Base-by-base conservation (phyloP, 2,888 invertebrate genomes). In the Orchesellides sinensis region DNA sequence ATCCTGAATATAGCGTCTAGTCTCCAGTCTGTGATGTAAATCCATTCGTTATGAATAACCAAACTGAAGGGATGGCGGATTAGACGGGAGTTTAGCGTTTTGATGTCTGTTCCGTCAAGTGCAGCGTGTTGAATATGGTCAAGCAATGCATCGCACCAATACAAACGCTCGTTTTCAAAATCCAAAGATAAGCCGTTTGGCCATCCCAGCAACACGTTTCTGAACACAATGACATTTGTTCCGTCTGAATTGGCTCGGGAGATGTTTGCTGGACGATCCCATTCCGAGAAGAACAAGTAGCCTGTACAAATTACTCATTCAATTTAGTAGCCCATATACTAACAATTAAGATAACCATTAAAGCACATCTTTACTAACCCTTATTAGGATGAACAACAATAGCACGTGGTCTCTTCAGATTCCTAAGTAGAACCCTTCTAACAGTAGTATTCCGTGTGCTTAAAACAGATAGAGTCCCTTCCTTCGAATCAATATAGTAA, bases 1-100 rank as follows among this genome's bases (percentile, higher is more conserved):
- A 98, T 91, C 23, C 96, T 92, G 12, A 98, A 94, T 72, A 99
- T 98, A 0, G 98, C 97, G 90, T 98, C 98, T 61, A 98, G 90
- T 63, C 98, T 92, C 97, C 99, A 99, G 90, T 99, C 98, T 0
- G 98, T 98, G 61, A 98, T 97, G 90, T 98, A 99, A 93, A 99
- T 95, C 92, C 95, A 96, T 25, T 97, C 95, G 91, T 88, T 35
- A 90, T 96, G 94, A 82, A 98, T 95, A 0, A 97, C 96, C 56
- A 98, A 96, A 3, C 95, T 97, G 91, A 97, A 97, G 0, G 97
- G 97, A 92, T 96, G 97, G 70, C 95, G 92, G 72, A 96, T 97
- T 10, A 97, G 91, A 66, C 95, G 92, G 0, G 97, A 97, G 89
- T 94, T 95, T 0, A 98, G 95, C 0, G 97, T 98, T 88, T 94